Percentiles rank a stretch among this genome's conserved stretches.
phyloP scores from a whole-genome alignment of 2,113 vertebrate species.

The Maccullochella peelii region DNA sequence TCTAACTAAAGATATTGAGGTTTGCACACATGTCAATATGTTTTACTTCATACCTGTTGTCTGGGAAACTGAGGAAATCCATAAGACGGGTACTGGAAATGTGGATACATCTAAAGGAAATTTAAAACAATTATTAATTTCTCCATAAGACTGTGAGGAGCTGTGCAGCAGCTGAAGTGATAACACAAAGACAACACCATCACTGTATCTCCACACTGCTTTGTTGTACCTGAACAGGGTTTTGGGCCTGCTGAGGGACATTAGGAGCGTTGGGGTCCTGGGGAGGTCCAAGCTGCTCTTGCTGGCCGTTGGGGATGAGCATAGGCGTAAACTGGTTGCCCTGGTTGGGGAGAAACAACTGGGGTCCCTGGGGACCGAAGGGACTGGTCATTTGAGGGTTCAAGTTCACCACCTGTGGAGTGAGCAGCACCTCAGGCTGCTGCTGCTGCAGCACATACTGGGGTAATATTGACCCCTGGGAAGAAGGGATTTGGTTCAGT shows the following conservation, averaged over 20 bases:
- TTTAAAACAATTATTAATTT: constrained; percentile 2
- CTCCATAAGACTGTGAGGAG: background rate
- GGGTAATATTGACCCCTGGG: constrained; percentile 72
- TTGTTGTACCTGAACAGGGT: constrained; percentile 78
- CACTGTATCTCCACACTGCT: background rate
- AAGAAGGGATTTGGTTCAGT: background rate
- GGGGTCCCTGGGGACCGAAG: constrained; percentile 76
- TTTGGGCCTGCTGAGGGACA: constrained; percentile 70
- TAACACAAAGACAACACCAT: background rate
- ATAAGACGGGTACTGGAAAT: constrained; percentile 72
- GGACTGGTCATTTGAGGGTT: constrained; percentile 77
- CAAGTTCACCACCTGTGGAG: constrained; percentile 80
- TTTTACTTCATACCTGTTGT: constrained; percentile 73
- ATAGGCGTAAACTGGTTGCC: constrained; percentile 75
- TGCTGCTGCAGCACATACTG: constrained; percentile 80
- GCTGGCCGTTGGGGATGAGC: constrained; percentile 74
- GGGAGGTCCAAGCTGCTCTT: constrained; percentile 71
- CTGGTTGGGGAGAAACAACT: constrained; percentile 76
- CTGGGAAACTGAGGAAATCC: constrained; percentile 75
- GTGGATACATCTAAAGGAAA: constrained; percentile 73
- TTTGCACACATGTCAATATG: background rate
- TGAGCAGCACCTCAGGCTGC: constrained; percentile 77
- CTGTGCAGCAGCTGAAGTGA: background rate
- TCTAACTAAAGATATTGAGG: background rate
- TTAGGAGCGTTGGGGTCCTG: constrained; percentile 72